Conservation (phyloP, 2,113 vertebrate genomes). For the Rhea pennata region DNA sequence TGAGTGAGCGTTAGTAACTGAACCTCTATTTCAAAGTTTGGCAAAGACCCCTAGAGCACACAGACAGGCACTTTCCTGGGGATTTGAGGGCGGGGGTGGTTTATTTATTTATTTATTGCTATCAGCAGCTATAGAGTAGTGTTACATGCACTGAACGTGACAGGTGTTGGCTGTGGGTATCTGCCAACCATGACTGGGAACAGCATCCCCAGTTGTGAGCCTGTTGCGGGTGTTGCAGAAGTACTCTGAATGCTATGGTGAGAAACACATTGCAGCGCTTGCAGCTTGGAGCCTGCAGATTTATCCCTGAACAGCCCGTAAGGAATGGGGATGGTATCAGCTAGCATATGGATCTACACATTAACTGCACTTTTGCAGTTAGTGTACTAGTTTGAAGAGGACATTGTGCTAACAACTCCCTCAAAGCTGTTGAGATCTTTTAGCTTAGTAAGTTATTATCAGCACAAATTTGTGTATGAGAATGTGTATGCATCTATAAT, state of each 20-base stretch:
- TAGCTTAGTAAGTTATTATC: not conserved
- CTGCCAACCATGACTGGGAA: not conserved
- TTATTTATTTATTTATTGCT: not conserved
- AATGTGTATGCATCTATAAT: not conserved
- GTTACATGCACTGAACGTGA: not conserved
- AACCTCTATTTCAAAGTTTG: not conserved
- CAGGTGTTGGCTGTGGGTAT: not conserved
- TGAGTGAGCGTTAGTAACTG: not conserved
- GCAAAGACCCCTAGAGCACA: not conserved
- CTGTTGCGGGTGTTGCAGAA: not conserved
- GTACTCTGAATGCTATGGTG: not conserved
- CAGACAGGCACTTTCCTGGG: not conserved
- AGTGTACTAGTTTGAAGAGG: not conserved
- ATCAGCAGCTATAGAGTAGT: not conserved
- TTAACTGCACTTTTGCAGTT: not conserved
- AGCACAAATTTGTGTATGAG: not conserved
- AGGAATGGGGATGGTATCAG: not conserved
- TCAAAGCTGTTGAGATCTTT: not conserved
- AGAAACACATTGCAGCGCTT: not conserved
- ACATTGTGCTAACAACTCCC: not conserved
- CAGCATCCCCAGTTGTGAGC: not conserved
- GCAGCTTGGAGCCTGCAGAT: not conserved
- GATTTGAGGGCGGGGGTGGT: too few species aligned
- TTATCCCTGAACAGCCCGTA: not conserved
- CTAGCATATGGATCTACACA: not conserved